phyloP scores from a whole-genome alignment of 1,140 invertebrate genomes.

The Uloborus diversus region DNA sequence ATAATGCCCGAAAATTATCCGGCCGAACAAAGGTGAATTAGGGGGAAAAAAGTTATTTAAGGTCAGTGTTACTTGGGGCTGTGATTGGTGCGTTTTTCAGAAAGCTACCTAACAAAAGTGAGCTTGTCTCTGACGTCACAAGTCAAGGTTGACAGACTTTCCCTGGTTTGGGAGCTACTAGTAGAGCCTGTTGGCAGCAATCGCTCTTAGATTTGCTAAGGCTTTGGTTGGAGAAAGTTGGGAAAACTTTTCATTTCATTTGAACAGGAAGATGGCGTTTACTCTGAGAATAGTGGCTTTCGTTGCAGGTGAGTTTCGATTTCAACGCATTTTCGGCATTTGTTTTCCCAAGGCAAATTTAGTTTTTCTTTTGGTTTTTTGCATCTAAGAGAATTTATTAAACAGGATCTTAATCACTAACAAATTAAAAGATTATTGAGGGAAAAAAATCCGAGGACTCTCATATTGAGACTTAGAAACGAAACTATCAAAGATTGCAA shows the following conservation, averaged over 20 bases:
- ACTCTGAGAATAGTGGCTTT: background rate
- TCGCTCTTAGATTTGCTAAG: background rate
- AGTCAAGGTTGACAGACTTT: constrained; percentile 46
- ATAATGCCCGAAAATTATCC: background rate
- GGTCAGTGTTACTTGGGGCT: constrained; percentile 24
- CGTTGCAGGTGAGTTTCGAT: constrained; percentile 1
- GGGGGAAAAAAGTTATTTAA: constrained; percentile 29
- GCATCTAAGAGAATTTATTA: too few relatives aligned
- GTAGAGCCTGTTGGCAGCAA: background rate
- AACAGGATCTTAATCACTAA: too few relatives aligned
- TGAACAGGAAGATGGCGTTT: background rate
- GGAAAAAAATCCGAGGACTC: too few relatives aligned
- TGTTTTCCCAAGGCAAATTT: too few relatives aligned
- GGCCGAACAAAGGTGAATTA: constrained; percentile 6
- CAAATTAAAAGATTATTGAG: too few relatives aligned
- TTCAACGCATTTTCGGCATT: background rate
- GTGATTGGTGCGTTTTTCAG: background rate
- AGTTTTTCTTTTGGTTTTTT: too few relatives aligned
- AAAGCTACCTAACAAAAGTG: background rate
- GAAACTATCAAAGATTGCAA: too few relatives aligned
- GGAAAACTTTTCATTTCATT: background rate
- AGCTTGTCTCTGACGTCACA: constrained; percentile 10
- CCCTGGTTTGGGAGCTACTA: background rate
- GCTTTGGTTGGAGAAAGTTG: background rate
- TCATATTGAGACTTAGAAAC: too few relatives aligned